Evolutionary conservation across 2,113 vertebrate species (phyloP).

Genomic region (Rhadina sibilatrix): DNA sequence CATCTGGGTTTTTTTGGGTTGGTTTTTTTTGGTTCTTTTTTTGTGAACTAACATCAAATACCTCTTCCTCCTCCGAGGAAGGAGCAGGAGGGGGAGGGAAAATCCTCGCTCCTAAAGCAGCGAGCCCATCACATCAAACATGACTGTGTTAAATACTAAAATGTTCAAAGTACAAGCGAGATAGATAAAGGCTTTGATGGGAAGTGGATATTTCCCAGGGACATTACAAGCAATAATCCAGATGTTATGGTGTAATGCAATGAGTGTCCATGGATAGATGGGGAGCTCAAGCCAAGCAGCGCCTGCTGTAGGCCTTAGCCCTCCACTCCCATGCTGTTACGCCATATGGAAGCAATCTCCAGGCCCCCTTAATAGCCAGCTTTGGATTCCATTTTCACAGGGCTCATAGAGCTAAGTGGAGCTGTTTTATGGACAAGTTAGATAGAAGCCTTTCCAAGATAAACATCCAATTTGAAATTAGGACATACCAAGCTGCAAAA

Average conservation of each 20-base stretch:
- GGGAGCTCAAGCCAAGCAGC: constrained; percentile 87
- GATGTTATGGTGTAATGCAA: constrained; percentile 95
- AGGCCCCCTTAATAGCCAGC: constrained; percentile 93
- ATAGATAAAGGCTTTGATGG: constrained; percentile 93
- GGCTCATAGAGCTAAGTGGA: constrained; percentile 96
- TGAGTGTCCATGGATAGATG: constrained; percentile 91
- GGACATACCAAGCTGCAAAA: constrained; percentile 82
- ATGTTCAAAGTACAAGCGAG: constrained; percentile 81
- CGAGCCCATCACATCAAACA: constrained; percentile 77
- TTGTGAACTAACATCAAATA: constrained; percentile 45
- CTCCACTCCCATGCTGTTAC: constrained; percentile 91
- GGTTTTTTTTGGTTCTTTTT: neutral
- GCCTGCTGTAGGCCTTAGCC: constrained; percentile 83
- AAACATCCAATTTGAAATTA: constrained; percentile 91
- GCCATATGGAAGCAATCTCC: constrained; percentile 99
- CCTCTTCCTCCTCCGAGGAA: neutral
- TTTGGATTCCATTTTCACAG: constrained; percentile 94
- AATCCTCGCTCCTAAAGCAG: constrained; percentile 45
- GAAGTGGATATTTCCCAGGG: constrained; percentile 97
- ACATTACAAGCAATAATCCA: constrained; percentile 97
- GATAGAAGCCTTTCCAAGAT: constrained; percentile 99
- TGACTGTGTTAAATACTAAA: constrained; percentile 74
- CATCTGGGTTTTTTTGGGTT: neutral
- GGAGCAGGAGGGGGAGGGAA: neutral
- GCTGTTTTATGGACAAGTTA: constrained; percentile 97